Evolutionary conservation across 1,140 invertebrate species (phyloP), one percentile per base, ranked within the genome.

Genomic region (Megathymus violae): DNA sequence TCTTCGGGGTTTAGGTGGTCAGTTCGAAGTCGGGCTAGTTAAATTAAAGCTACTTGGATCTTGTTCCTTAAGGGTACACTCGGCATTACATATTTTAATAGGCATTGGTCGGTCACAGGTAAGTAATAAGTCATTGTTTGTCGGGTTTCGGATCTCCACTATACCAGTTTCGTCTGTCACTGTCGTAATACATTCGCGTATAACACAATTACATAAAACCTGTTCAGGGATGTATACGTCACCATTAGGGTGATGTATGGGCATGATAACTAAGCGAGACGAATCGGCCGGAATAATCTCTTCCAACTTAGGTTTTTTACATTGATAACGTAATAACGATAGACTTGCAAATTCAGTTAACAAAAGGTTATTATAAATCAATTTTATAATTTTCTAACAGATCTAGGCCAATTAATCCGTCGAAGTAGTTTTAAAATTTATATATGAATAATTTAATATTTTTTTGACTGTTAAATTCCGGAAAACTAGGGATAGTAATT

Each of bases 391-490:
- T 64, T 31, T 27, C 40, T 11, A 74, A 44, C 59, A 71, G 60
- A 41, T 71, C 63, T n/a, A 68, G 17, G 2, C 65, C 69, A 60
- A 71, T 67, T 6, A 75, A 27, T 10, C 69, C 72, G 19, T 75
- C 67, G 25, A 75, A 75, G 38, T 67, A 63, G 13, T 67, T 52
- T 41, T 69, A 66, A 31, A 75, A 75, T 34, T 51, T 62, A 47
- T 69, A 75, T 10, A 71, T 38, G 25, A 75, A 75, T 9, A 69
- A 46, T 34, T 64, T 71, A 5, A 71, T 67, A 31, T 43, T 36
- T 19, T 25, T 27, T 1, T 14, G 9, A 14, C 62, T 58, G 43
- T 69, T 69, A 31, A 75, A 67, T 43, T 71, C 72, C n/a, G 38
- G 0, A 63, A 74, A 74, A 27, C 60, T 62, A 0, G 62, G 60